Percentiles rank a stretch among this genome's conserved stretches.
Conservation (phyloP, 2,113 vertebrate species). For the Steatornis caripensis region DNA sequence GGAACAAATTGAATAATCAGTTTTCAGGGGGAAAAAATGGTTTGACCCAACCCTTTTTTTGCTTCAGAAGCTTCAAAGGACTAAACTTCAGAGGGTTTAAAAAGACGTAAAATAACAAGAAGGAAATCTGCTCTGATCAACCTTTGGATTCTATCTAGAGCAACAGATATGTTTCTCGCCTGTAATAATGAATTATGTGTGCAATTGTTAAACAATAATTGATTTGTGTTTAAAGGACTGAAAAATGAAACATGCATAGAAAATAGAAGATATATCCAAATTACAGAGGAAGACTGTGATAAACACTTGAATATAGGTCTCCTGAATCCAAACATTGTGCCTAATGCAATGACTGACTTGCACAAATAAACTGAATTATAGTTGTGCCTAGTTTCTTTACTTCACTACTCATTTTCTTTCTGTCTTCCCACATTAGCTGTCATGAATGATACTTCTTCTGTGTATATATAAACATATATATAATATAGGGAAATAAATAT, state of each 20-base stretch:
- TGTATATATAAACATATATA: not conserved
- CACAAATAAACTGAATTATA: not conserved
- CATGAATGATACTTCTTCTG: not conserved
- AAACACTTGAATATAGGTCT: not conserved
- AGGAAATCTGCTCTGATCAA: not conserved
- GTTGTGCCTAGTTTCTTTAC: not conserved
- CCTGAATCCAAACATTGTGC: not conserved
- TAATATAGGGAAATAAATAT: not conserved
- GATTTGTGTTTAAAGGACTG: not conserved
- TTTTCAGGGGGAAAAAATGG: not conserved
- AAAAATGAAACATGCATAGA: not conserved
- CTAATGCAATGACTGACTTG: not conserved
- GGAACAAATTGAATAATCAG: not conserved
- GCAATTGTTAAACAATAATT: not conserved
- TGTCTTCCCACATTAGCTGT: not conserved
- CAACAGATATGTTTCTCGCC: not conserved
- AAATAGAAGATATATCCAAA: not conserved
- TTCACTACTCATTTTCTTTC: not conserved
- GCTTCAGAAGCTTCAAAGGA: not conserved
- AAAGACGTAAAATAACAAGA: not conserved
- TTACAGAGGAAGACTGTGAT: not conserved
- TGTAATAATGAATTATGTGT: not conserved
- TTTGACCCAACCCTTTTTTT: not conserved
- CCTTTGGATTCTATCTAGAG: not conserved
- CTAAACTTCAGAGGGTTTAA: not conserved